phyloP scores from a whole-genome alignment of 2,797 vertebrate species.

The Acanthurus tractus region DNA sequence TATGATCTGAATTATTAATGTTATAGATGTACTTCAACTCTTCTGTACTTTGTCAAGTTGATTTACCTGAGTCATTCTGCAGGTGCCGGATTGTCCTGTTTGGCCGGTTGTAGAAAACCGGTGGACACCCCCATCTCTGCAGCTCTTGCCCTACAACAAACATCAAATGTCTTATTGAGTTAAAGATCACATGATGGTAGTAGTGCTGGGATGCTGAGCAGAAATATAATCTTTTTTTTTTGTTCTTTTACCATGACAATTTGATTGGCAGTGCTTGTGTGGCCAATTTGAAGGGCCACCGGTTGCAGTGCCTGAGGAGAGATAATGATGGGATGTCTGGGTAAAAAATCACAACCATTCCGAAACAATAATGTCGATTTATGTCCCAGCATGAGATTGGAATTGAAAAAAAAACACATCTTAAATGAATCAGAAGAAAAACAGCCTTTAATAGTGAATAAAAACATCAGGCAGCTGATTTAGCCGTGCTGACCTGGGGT shows the following conservation, averaged over 20 bases:
- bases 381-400: constrained; percentile 8
- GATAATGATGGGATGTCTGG: constrained; percentile 61
- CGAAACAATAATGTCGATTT: constrained; percentile 33
- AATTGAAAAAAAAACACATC: constrained; percentile 23
- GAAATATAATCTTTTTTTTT: neutral
- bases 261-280: constrained; percentile 55
- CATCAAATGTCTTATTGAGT: constrained; percentile 21
- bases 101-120: constrained; percentile 64
- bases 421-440: constrained; percentile 23
- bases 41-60: constrained; percentile 44
- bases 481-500: constrained; percentile 83
- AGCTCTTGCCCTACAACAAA: constrained; percentile 63
- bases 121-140: constrained; percentile 72
- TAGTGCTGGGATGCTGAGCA: neutral
- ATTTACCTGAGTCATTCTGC: constrained; percentile 70
- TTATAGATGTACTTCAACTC: constrained; percentile 70
- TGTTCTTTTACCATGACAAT: constrained; percentile 52
- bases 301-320: constrained; percentile 73
- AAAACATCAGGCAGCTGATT: constrained; percentile 10
- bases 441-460: constrained; percentile 2
- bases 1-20: constrained; percentile 73
- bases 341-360: constrained; percentile 49
- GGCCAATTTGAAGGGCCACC: constrained; percentile 55
- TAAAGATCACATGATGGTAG: neutral
- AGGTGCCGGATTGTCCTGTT: constrained; percentile 38